Conservation (phyloP, 2,797 vertebrate species). For the Gouania willdenowi region DNA sequence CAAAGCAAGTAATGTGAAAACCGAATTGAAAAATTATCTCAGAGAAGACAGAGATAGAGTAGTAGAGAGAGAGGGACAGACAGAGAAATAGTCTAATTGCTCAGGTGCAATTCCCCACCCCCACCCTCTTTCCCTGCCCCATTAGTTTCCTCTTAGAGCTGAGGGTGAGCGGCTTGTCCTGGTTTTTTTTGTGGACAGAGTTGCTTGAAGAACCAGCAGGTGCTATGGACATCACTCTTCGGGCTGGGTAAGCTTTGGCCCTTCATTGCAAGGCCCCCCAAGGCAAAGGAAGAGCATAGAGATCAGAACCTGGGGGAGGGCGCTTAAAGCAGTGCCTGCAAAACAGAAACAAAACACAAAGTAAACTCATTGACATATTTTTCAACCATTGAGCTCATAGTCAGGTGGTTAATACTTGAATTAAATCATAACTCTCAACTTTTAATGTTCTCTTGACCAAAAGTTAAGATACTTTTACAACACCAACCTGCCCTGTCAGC, state of each 20-base stretch:
- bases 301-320: constrained; percentile 83
- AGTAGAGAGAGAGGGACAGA: constrained; percentile 65
- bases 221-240: constrained; percentile 84
- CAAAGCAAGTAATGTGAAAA: constrained; percentile 68
- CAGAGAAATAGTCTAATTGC: constrained; percentile 78
- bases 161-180: constrained; percentile 82
- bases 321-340: constrained; percentile 77
- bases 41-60: constrained; percentile 71
- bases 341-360: constrained; percentile 45
- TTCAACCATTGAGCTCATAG: too few relatives aligned
- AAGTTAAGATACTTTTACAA: too few relatives aligned
- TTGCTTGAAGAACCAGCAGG: constrained; percentile 85
- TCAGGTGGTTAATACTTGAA: too few relatives aligned
- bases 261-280: constrained; percentile 79
- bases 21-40: constrained; percentile 54
- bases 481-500: too few relatives aligned
- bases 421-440: too few relatives aligned
- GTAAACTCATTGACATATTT: too few relatives aligned
- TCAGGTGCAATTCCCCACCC: constrained; percentile 71
- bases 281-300: constrained; percentile 85
- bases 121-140: constrained; percentile 68
- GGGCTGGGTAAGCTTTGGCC: constrained; percentile 78
- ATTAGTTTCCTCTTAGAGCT: constrained; percentile 76
- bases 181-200: constrained; percentile 80
- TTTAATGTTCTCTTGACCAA: too few relatives aligned